Evolutionary conservation across 2,888 invertebrate species (phyloP), one percentile per base, ranked within the genome.

Genomic region (Gastrophysa polygoni): DNA sequence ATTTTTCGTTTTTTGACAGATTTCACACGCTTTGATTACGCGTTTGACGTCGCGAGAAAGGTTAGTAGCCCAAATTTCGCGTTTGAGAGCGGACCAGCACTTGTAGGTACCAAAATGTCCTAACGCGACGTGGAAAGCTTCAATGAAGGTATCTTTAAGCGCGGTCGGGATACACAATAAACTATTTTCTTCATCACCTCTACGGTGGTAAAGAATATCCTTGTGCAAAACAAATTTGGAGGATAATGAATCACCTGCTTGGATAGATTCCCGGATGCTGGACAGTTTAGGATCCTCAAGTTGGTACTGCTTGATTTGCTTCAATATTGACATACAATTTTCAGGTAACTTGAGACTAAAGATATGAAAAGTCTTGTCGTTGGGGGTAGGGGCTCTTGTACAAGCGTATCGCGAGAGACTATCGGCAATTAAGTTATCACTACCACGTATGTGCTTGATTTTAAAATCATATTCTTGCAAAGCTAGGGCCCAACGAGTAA

Each of bases 381-480:
- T 28, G 17, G 64, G 61, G 18, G 61, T 38, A 1, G 69, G 68
- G 16, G 55, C 43, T 28, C 61, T 55, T 5, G 44, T 14, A 21
- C 46, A 48, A 24, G 59, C 29, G 58, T 71, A 70, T 0, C 78
- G 51, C 10, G 73, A 73, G 10, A 56, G 76, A 62, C 71, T 65
- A 63, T 77, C 73, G 0, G 72, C 73, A 2, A 70, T 68, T 0
- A 71, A 43, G 55, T 75, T 75, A 0, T 74, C 69, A 0, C 11
- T 43, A 0, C 75, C 76, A 3, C 51, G 59, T 54, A 74, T 67
- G 57, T 76, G 62, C 18, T 61, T 56, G 0, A 75, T 29, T 0
- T 10, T 47, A 48, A 70, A 75, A 44, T 62, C 47, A 58, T 68
- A 76, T 55, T 71, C 70, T 18, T 73, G 70, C 7, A 75, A 51